These are phyloP conservation scores for Yoshiicerus persimilis DNA, from an alignment of 1,140 invertebrate species.

Conservation along the genomic window DNA sequence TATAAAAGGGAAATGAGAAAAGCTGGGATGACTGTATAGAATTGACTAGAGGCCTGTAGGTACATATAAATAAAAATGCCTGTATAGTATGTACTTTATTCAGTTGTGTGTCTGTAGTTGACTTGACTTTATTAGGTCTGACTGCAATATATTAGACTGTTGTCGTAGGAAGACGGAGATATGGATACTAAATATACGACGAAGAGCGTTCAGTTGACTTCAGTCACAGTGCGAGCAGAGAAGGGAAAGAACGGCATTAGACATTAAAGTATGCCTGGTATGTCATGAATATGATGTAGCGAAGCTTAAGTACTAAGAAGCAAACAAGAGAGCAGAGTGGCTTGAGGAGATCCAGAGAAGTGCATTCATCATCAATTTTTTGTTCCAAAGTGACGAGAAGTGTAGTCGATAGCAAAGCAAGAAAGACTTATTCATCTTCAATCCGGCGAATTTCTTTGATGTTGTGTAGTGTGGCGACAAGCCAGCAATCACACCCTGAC, in stretches of 20 bases:
- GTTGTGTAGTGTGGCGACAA: conserved; percentile 47
- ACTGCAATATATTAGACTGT: not conserved
- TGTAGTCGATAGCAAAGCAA: conserved; percentile 34
- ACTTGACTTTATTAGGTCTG: not conserved
- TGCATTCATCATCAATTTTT: conserved; percentile 47
- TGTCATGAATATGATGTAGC: conserved; percentile 9
- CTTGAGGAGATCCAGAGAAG: conserved; percentile 25
- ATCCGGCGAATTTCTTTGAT: conserved; percentile 48
- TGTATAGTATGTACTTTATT: not conserved
- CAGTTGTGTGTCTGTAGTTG: no score
- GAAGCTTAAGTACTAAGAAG: conserved; percentile 15
- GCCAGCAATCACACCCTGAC: conserved; percentile 44
- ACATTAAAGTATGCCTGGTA: conserved; percentile 10
- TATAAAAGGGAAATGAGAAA: no score
- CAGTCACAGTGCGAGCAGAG: not conserved
- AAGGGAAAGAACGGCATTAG: not conserved
- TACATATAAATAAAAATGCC: not conserved
- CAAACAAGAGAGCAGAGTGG: conserved; percentile 15
- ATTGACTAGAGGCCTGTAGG: no score
- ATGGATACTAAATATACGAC: not conserved
- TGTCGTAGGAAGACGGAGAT: not conserved
- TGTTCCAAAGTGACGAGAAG: conserved; percentile 44
- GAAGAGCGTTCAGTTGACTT: not conserved
- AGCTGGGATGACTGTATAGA: no score
- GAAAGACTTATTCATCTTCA: conserved; percentile 44